Conservation (phyloP, 2,113 vertebrate genomes). For the Gracilinanus agilis region DNA sequence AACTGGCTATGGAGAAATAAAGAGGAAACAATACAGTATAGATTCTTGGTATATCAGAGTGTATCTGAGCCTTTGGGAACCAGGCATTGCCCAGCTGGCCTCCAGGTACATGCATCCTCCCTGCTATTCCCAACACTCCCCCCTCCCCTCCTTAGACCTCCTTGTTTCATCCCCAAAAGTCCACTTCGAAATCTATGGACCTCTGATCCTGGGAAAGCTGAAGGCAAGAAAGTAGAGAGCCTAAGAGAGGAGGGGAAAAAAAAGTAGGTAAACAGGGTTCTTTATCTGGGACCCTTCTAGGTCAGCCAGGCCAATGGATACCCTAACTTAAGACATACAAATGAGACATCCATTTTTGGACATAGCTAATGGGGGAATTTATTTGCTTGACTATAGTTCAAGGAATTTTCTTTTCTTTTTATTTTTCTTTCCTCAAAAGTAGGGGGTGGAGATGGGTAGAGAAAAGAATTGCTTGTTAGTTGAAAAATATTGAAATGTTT, state of each 20-base stretch:
- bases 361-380: no score
- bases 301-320: neutral
- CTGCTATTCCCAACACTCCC: neutral
- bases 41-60: neutral
- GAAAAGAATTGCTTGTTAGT: neutral
- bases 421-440: neutral
- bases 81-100: neutral
- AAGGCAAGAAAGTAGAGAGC: neutral
- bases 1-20: conserved; percentile 51
- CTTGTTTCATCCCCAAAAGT: neutral
- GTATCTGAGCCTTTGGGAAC: neutral
- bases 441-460: neutral
- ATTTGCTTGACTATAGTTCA: neutral
- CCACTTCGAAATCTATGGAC: neutral
- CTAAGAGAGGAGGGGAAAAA: neutral
- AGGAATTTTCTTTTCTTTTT: no score
- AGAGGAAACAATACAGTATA: neutral
- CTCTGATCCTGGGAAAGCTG: neutral
- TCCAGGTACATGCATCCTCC: no score
- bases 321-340: neutral
- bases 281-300: neutral
- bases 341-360: neutral
- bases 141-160: neutral
- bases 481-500: neutral
- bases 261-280: neutral